Base-by-base conservation (phyloP, 2,888 invertebrate species). In the Perithous albicinctus region DNA sequence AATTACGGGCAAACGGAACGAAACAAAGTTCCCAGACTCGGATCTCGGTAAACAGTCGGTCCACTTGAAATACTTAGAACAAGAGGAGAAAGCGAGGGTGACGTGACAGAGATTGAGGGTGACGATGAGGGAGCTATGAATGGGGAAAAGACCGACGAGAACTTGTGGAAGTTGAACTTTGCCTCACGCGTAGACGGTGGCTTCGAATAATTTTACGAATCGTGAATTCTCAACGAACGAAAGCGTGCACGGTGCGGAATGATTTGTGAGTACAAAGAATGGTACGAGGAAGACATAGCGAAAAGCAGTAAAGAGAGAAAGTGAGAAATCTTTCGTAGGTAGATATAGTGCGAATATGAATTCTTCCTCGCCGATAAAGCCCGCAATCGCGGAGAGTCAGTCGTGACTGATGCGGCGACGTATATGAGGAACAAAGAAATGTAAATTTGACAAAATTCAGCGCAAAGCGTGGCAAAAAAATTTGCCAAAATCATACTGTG, bases 171-270 rank as follows among this genome's bases (percentile, higher is more conserved):
- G 56, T 66, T 56, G 48, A 80, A 80, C 69, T 70, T 64, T 61
- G 54, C 70, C 43, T 38, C 18, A 15, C 63, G 38, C 51, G 12
- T 6, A 70, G 29, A 51, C 38, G 26, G 29, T 6, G 63, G 18
- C 43, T 69, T 59, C 69, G 54, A 70, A 75, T 75, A 75, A 67
- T 79, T 74, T 12, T 29, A 46, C 69, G 63, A 76, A 70, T 70
- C 54, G 54, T 46, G 35, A 56, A 56, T 29, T 7, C 8, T 6
- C 32, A 59, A 72, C 66, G 76, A 48, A 59, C 8, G 29, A 66
- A 72, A 54, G 66, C 80, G 76, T 66, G 32, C 70, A 76, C 41
- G n/a, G n/a, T n/a, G 70, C 48, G 80, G 72, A 76, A 80, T 72
- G 66, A 76, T 80, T 76, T 66, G 35, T 70, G 38, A 80, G 59